phyloP scores from a whole-genome alignment of 1,140 invertebrate species.

The Gryllus bimaculatus region DNA sequence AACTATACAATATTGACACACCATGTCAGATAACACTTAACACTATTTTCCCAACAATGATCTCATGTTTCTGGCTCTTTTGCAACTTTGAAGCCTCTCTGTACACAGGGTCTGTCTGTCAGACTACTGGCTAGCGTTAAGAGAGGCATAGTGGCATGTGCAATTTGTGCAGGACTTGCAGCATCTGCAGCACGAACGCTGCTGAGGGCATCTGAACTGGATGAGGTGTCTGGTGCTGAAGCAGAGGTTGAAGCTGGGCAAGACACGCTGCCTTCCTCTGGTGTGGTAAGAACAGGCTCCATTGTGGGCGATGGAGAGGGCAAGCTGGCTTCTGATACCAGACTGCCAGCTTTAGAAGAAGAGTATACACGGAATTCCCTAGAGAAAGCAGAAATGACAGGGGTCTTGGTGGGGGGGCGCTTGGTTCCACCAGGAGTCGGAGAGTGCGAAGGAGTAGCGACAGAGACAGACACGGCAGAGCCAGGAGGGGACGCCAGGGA shows the following conservation, averaged over 20 bases:
- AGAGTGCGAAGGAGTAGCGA: not conserved
- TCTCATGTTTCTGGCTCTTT: not conserved
- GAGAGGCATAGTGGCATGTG: slow-evolving; percentile 27
- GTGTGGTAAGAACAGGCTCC: not conserved
- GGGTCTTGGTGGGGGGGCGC: not conserved
- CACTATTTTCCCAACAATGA: no score
- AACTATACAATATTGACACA: no score
- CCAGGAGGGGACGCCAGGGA: not conserved
- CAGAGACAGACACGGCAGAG: not conserved
- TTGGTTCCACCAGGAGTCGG: not conserved
- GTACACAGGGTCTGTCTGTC: slow-evolving; percentile 32
- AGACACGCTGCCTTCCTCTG: not conserved
- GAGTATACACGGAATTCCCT: not conserved
- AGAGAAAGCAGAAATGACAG: not conserved
- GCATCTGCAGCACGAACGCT: not conserved
- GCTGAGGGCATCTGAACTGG: not conserved
- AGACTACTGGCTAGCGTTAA: slow-evolving; percentile 36
- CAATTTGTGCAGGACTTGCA: not conserved
- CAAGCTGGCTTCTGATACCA: not conserved
- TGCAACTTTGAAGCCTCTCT: slow-evolving; percentile 30
- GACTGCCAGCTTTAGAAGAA: not conserved
- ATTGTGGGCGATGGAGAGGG: not conserved
- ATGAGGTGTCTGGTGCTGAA: not conserved
- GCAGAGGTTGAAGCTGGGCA: not conserved
- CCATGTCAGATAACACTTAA: no score